Conservation (phyloP, 2,888 invertebrate species). For the Glaucopsyche alexis region DNA sequence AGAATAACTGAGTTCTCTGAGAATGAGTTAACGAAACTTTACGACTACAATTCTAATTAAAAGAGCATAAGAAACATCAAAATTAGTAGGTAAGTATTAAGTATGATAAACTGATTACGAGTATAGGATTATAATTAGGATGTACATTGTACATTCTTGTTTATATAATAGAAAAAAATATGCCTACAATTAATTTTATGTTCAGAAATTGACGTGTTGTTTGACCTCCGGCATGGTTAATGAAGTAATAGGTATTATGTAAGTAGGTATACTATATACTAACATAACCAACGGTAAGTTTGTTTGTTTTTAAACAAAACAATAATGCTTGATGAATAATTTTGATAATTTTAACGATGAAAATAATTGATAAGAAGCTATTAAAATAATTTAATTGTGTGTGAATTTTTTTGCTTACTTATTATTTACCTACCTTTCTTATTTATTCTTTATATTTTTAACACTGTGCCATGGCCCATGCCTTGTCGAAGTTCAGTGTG, state of each 20-base stretch:
- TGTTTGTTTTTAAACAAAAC: constrained; percentile 5
- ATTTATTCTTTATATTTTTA: no score
- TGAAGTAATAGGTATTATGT: constrained; percentile 5
- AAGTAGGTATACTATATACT: no score
- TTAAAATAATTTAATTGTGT: constrained; percentile 11
- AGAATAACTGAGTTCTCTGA: no score
- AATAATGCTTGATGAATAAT: neutral
- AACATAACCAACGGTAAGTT: neutral
- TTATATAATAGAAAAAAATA: constrained; percentile 5
- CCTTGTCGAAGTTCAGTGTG: no score
- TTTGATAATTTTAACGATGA: neutral
- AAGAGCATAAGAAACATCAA: neutral
- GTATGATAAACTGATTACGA: no score
- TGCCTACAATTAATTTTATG: constrained; percentile 2
- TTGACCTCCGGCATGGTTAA: neutral
- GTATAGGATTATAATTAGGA: neutral
- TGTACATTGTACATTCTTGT: neutral
- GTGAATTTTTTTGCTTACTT: neutral
- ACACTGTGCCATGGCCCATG: no score
- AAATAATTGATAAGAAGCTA: neutral
- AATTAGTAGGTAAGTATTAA: neutral
- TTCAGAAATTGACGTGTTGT: constrained; percentile 5
- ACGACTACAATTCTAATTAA: no score
- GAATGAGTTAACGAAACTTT: no score
- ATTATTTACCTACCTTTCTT: no score